These are phyloP conservation scores for Neolamprologus sp. DNA, from an alignment of 2,113 vertebrate species.

Conservation along the genomic window DNA sequence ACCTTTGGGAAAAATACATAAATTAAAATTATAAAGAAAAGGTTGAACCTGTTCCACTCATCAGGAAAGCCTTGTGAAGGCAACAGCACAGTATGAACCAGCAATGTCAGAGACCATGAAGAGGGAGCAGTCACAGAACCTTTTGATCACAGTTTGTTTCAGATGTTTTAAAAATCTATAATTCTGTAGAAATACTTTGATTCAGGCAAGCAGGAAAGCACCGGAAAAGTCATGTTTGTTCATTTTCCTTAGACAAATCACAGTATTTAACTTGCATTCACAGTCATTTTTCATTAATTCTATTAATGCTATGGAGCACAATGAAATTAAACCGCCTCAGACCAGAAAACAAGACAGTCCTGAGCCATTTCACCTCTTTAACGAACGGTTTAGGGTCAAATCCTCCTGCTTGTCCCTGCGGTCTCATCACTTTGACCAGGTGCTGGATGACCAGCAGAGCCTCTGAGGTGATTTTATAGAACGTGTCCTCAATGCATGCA, in stretches of 20 bases:
- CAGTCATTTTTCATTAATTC: rapidly evolving
- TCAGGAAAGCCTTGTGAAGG: background rate
- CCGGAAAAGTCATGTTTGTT: background rate
- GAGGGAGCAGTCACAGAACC: background rate
- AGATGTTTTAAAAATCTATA: background rate
- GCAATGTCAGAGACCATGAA: background rate
- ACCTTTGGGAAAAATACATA: slow-evolving; percentile 6
- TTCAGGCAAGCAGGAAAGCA: background rate
- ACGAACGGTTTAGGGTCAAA: slow-evolving; percentile 80
- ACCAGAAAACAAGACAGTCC: background rate
- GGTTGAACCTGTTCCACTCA: rapidly evolving
- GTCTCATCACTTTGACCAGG: slow-evolving; percentile 87
- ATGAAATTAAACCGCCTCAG: rapidly evolving
- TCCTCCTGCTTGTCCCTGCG: slow-evolving; percentile 54
- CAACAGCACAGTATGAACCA: background rate
- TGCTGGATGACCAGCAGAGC: slow-evolving; percentile 96
- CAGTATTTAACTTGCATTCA: background rate
- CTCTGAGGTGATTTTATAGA: slow-evolving; percentile 99
- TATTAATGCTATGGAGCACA: background rate
- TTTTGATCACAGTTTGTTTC: background rate
- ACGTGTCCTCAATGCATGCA: slow-evolving; percentile 93
- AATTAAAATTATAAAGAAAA: background rate
- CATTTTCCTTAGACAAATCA: background rate
- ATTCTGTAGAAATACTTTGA: background rate
- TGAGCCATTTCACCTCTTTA: slow-evolving; percentile 45